phyloP scores from a whole-genome alignment of 1,140 invertebrate genomes.

The Spodoptera frugiperda region DNA sequence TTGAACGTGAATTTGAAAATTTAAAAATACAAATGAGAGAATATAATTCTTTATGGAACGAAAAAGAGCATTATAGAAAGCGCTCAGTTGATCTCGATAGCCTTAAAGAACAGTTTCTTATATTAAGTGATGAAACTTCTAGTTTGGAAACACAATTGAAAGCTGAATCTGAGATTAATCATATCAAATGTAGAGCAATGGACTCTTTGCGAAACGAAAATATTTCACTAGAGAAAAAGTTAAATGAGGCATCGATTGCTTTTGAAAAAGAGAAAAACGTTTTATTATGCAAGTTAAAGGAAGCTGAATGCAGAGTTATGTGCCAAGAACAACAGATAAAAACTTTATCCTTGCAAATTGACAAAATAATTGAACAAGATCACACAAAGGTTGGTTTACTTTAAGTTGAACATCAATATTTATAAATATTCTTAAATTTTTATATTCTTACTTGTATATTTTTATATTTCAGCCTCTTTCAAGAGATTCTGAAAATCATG shows the following conservation, averaged over 20 bases:
- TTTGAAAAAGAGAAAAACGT: conserved; percentile 78
- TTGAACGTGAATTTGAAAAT: conserved; percentile 72
- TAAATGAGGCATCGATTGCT: conserved; percentile 66
- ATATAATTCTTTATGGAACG: conserved; percentile 75
- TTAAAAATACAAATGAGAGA: conserved; percentile 69
- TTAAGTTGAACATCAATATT: neutral
- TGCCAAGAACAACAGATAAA: conserved; percentile 81
- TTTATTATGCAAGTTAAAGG: conserved; percentile 75
- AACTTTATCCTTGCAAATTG: conserved; percentile 72
- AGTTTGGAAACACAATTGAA: conserved; percentile 75
- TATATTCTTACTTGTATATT: neutral
- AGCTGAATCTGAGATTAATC: conserved; percentile 76
- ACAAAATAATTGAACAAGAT: conserved; percentile 69
- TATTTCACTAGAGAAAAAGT: conserved; percentile 69
- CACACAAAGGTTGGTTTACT: conserved; percentile 63
- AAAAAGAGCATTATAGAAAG: conserved; percentile 76
- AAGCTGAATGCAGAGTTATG: conserved; percentile 78
- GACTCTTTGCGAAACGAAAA: conserved; percentile 74
- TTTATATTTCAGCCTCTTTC: conserved; percentile 52
- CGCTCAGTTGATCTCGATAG: conserved; percentile 74
- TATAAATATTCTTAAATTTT: neutral
- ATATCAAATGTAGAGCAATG: conserved; percentile 67
- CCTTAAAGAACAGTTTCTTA: conserved; percentile 75
- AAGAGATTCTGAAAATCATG: conserved; percentile 55
- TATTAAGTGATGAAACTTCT: conserved; percentile 74